Base-by-base conservation (phyloP, 1,140 invertebrate species). In the Leptestheria dahalacensis region DNA sequence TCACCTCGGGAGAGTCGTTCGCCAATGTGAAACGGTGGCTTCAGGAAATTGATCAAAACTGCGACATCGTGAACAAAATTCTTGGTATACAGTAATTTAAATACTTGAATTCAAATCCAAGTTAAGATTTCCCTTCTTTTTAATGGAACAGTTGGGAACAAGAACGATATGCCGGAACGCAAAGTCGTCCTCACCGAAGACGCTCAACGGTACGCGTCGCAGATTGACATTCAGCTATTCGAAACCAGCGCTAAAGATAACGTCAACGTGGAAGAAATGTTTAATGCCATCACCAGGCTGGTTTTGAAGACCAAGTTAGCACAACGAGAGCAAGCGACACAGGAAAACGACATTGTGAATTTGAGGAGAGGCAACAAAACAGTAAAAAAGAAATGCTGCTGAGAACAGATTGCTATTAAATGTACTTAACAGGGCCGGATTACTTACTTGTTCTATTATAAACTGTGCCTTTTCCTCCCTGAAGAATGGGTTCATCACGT, bases 201-300 rank as follows among this genome's bases (percentile, higher is more conserved):
- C 78, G 95, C 95, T 57, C 85, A 92, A 75, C 81, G 90, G 64
- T 98, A 97, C 79, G 93, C 94, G 49, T 86, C 86, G 70, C 89
- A 95, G 75, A 97, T 97, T 91, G 84, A 85, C 62, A 97, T 99
- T 70, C 84, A 90, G 67, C 75, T 98, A 58, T 98, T 94, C 76
- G 96, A 99, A 77, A 98, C 96, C 65, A 97, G 92, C 71, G 95
- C 96, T 69, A 98, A 97, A 78, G 91, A 98, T 70, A 97, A 97
- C 74, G 85, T 93, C 65, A 98, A 98, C 78, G 95, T 99, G 56
- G 94, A 98, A 78, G 92, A 98, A 82, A 85, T 85, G 83, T 85
- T 85, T 70, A 79, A 79, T 73, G 79, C 79, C 59, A 83, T 85
- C 65, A 86, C 83, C 51, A 75, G 77, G 65, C 79, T 80, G 75